These are phyloP conservation scores for Myxocyprinus asiaticus DNA, from an alignment of 2,113 vertebrate genomes.

Conservation along the genomic window DNA sequence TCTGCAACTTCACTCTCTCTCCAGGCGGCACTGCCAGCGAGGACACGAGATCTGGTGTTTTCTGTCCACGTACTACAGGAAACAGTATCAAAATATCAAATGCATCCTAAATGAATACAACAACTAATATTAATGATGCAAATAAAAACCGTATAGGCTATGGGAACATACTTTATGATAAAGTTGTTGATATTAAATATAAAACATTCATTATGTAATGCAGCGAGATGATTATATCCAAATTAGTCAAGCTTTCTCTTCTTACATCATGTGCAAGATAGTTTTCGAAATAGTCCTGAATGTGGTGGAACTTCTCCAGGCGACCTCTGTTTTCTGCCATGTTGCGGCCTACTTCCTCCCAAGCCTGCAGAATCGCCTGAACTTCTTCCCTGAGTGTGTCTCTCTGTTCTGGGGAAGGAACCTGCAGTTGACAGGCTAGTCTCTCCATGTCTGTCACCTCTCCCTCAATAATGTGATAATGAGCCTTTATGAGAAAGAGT, in stretches of 20 bases:
- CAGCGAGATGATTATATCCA: not conserved
- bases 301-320: slow-evolving; percentile 57
- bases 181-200: not conserved
- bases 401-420: slow-evolving; percentile 18
- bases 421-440: slow-evolving; percentile 45
- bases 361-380: slow-evolving; percentile 58
- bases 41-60: slow-evolving; percentile 69
- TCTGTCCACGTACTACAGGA: slow-evolving; percentile 75
- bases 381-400: slow-evolving; percentile 43
- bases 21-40: slow-evolving; percentile 60
- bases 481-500: slow-evolving; percentile 35
- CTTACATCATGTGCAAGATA: slow-evolving; percentile 80
- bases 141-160: not conserved
- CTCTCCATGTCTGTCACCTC: slow-evolving; percentile 66
- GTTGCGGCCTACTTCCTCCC: slow-evolving; percentile 62
- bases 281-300: slow-evolving; percentile 69
- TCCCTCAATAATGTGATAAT: slow-evolving; percentile 43
- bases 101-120: not conserved
- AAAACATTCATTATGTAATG: not conserved
- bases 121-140: not conserved
- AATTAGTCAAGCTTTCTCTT: not conserved
- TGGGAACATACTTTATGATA: not conserved
- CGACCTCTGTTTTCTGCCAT: slow-evolving; percentile 58
- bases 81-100: slow-evolving; percentile 12
- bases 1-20: slow-evolving; percentile 56